Conservation (phyloP, 2,113 vertebrate genomes). For the Manacus vitellinus region DNA sequence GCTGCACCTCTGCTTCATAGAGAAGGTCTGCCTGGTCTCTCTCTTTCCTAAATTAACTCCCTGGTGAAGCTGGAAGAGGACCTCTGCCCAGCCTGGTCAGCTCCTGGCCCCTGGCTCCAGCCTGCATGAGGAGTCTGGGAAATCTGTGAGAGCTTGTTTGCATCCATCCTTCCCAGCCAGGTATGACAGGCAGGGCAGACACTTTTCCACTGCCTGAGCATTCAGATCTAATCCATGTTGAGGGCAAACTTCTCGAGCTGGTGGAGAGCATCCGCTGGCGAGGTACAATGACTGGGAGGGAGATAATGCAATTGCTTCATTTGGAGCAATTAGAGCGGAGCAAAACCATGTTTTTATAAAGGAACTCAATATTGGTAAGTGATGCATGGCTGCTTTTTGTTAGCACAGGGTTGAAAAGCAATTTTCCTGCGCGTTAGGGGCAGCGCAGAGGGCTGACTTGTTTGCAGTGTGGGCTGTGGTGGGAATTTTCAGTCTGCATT, state of each 20-base stretch:
- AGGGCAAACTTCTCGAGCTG: not conserved
- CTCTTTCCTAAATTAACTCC: not conserved
- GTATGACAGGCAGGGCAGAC: not conserved
- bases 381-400: not conserved
- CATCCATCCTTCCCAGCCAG: not conserved
- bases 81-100: accelerated
- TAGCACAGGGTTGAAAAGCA: not conserved
- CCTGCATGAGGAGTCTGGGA: not conserved
- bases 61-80: not conserved
- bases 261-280: not conserved
- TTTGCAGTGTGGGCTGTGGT: accelerated
- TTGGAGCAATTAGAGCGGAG: conserved; percentile 4
- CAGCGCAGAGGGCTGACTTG: not conserved
- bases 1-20: not conserved
- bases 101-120: not conserved
- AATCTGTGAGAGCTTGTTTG: not conserved
- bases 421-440: not conserved
- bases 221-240: not conserved
- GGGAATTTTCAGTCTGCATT: not conserved
- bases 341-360: not conserved
- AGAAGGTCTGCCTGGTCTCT: not conserved
- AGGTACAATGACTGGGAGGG: not conserved
- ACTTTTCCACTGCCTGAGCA: not conserved
- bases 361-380: not conserved
- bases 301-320: not conserved